Conservation (phyloP, 2,797 vertebrate genomes). For the Semaprochilodus insignis region DNA sequence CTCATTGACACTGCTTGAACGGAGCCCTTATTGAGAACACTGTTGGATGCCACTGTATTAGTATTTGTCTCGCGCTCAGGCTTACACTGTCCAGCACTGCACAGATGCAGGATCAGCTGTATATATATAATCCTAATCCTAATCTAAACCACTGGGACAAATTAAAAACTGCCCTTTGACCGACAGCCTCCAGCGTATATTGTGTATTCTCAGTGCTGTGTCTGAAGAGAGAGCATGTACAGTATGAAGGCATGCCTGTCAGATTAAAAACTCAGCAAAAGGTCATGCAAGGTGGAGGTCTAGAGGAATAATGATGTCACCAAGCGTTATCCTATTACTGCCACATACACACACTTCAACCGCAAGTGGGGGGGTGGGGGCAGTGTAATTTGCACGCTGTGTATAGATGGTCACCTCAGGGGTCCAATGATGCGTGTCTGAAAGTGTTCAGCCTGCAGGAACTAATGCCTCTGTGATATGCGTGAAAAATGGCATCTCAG, state of each 20-base stretch:
- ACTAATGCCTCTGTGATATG: slow-evolving; percentile 43
- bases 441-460: slow-evolving; percentile 40
- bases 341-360: slow-evolving; percentile 20
- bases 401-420: slow-evolving; percentile 48
- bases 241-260: not conserved
- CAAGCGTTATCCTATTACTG: not conserved
- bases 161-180: slow-evolving; percentile 2
- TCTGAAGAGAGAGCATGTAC: not conserved
- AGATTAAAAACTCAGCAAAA: not conserved
- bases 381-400: slow-evolving; percentile 37
- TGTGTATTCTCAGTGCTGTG: too few species aligned
- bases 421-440: slow-evolving; percentile 51
- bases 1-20: slow-evolving; percentile 7
- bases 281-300: slow-evolving; percentile 8
- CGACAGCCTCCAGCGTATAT: not conserved
- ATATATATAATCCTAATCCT: not conserved
- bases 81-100: slow-evolving; percentile 6
- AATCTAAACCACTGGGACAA: slow-evolving; percentile 14
- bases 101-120: slow-evolving; percentile 10
- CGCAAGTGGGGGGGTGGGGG: slow-evolving; percentile 26
- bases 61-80: slow-evolving; percentile 10
- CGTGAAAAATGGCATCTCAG: slow-evolving; percentile 39
- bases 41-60: not conserved
- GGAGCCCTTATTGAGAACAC: not conserved
- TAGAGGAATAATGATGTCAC: slow-evolving; percentile 11